phyloP scores from a whole-genome alignment of 2,888 invertebrate species.

The Eupithecia insigniata region DNA sequence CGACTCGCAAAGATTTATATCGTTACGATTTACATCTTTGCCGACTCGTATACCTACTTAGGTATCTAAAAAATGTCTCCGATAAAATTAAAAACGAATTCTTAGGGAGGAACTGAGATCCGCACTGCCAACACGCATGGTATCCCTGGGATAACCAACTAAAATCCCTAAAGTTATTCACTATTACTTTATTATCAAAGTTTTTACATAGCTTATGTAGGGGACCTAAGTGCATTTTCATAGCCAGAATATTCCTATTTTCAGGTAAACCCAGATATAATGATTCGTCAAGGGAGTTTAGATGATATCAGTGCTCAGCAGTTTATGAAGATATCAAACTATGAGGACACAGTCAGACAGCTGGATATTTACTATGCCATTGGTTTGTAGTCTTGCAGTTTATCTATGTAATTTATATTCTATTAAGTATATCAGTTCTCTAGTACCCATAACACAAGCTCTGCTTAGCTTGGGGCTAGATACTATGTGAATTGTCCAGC shows the following conservation, averaged over 20 bases:
- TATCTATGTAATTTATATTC: too few relatives aligned
- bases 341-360: constrained; percentile 95
- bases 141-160: background rate
- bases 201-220: background rate
- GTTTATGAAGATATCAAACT: constrained; percentile 92
- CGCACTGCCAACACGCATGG: background rate
- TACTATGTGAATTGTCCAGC: too few relatives aligned
- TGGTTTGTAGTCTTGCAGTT: constrained; percentile 85
- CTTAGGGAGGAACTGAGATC: background rate
- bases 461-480: too few relatives aligned
- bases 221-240: background rate
- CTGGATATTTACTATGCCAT: constrained; percentile 97
- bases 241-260: constrained; percentile 24
- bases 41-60: too few relatives aligned
- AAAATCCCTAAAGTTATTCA: background rate
- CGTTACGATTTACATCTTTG: too few relatives aligned
- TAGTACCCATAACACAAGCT: too few relatives aligned
- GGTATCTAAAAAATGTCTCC: background rate
- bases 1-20: too few relatives aligned
- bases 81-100: background rate
- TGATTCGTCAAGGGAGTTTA: constrained; percentile 86
- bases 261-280: constrained; percentile 67
- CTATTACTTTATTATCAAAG: background rate
- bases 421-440: too few relatives aligned
- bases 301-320: constrained; percentile 92